Conservation (phyloP, 2,888 invertebrate species). For the Hecatera dysodea region DNA sequence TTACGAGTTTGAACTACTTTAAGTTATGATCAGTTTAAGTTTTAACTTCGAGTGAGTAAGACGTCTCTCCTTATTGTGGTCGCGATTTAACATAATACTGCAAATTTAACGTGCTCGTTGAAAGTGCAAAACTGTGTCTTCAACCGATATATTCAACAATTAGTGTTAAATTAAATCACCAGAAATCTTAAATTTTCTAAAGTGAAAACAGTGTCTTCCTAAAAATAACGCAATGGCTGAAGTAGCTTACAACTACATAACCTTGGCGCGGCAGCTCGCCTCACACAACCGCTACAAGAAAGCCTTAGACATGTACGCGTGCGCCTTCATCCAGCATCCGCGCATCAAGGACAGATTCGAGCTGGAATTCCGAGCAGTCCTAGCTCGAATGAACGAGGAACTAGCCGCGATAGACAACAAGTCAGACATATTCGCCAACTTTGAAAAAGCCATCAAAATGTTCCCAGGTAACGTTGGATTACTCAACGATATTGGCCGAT, state of each 20-base stretch:
- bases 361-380: conserved; percentile 30
- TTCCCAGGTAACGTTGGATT: conserved; percentile 39
- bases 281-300: conserved; percentile 20
- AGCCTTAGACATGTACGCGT: conserved; percentile 49
- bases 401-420: too few relatives aligned
- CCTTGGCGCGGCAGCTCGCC: conserved; percentile 31
- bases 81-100: background rate
- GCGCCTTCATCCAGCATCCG: conserved; percentile 42
- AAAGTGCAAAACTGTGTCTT: background rate
- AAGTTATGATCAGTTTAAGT: conserved; percentile 1
- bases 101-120: background rate
- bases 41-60: conserved; percentile 16
- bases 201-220: background rate
- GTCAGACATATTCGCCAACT: conserved; percentile 49
- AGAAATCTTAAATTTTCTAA: background rate
- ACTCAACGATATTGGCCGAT: conserved; percentile 49
- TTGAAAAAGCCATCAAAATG: conserved; percentile 39
- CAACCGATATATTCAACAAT: background rate
- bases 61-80: background rate
- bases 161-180: background rate
- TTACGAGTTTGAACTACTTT: background rate
- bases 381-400: too few relatives aligned
- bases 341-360: conserved; percentile 17
- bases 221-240: conserved; percentile 14
- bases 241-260: conserved; percentile 23